Conservation (phyloP, 2,888 invertebrate genomes). For the Tuta absoluta region DNA sequence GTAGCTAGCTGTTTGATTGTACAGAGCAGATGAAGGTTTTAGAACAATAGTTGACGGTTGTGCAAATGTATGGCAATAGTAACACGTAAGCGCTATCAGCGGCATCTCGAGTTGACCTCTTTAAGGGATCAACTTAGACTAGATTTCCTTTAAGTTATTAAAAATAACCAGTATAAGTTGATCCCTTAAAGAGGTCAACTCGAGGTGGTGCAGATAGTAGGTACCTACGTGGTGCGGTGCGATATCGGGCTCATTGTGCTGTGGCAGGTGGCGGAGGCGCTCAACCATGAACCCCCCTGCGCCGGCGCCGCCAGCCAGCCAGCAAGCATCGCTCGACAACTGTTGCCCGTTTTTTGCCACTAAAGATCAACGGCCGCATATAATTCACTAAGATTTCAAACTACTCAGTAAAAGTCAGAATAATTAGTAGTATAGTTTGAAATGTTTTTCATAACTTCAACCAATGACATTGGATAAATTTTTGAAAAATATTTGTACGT, state of each 20-base stretch:
- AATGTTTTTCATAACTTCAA: too few relatives aligned
- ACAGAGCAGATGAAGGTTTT: conserved; percentile 21
- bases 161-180: not conserved
- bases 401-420: too few relatives aligned
- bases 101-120: not conserved
- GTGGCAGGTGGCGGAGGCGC: conserved; percentile 62
- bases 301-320: conserved; percentile 20
- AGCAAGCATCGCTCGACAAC: conserved; percentile 55
- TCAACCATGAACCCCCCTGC: conserved; percentile 72
- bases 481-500: too few relatives aligned
- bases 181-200: not conserved
- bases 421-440: too few relatives aligned
- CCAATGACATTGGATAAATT: too few relatives aligned
- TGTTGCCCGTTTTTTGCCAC: conserved; percentile 65
- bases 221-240: conserved; percentile 38
- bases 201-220: not conserved
- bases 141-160: not conserved
- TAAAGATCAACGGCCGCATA: conserved; percentile 66
- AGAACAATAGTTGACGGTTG: conserved; percentile 27
- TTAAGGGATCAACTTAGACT: too few relatives aligned
- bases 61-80: conserved; percentile 32
- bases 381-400: conserved; percentile 42
- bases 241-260: conserved; percentile 41
- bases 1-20: conserved; percentile 14
- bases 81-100: conserved; percentile 6